Conservation (phyloP, 2,888 invertebrate genomes). For the Oscheius sp. region DNA sequence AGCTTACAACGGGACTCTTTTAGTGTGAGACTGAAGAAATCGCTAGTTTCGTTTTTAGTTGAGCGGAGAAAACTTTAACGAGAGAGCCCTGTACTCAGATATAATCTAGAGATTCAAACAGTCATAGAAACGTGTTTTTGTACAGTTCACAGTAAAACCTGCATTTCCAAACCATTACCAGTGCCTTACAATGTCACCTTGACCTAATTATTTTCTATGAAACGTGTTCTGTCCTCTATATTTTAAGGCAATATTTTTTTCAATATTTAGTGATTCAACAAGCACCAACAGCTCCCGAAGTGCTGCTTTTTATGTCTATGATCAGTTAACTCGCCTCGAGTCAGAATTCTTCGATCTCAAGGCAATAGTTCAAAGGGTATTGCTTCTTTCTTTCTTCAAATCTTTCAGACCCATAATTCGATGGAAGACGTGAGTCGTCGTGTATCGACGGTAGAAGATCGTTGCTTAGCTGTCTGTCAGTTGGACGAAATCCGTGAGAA, state of each 20-base stretch:
- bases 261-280: not conserved
- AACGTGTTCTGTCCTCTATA: too few relatives aligned
- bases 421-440: conserved; percentile 45
- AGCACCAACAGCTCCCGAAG: not conserved
- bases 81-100: too few relatives aligned
- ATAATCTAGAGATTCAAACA: too few relatives aligned
- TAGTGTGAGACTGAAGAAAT: too few relatives aligned
- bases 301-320: conserved; percentile 3
- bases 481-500: conserved; percentile 39
- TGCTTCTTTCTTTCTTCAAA: not conserved
- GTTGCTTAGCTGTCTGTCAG: conserved; percentile 48
- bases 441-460: conserved; percentile 43
- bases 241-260: too few relatives aligned
- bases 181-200: too few relatives aligned
- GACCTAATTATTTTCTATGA: too few relatives aligned
- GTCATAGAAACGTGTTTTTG: not conserved
- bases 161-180: too few relatives aligned
- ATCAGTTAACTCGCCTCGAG: not conserved
- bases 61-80: too few relatives aligned
- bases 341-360: not conserved
- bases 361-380: not conserved
- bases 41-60: not conserved
- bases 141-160: too few relatives aligned
- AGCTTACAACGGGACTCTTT: too few relatives aligned
- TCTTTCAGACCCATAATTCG: conserved; percentile 34